Conservation (phyloP, 2,888 invertebrate genomes). For the Euphydryas editha region DNA sequence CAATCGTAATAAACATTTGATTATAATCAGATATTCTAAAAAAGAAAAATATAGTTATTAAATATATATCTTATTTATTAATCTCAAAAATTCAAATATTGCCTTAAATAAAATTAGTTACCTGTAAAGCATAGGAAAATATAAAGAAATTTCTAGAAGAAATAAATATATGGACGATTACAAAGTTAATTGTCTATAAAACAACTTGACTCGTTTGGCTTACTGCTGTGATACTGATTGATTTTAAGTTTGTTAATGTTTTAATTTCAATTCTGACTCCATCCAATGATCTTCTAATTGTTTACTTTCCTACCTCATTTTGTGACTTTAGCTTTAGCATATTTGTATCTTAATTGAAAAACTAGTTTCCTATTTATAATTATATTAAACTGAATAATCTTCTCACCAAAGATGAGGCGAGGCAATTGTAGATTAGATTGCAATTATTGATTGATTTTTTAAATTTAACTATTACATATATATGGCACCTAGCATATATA, state of each 20-base stretch:
- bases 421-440: no score
- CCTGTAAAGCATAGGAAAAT: background rate
- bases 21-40: slow-evolving; percentile 1
- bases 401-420: slow-evolving; percentile 80
- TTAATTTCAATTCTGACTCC: slow-evolving; percentile 48
- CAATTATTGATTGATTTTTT: slow-evolving; percentile 49
- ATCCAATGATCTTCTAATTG: slow-evolving; percentile 62
- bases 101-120: background rate
- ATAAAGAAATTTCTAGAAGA: background rate
- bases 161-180: slow-evolving; percentile 5
- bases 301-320: slow-evolving; percentile 80
- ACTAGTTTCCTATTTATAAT: slow-evolving; percentile 32
- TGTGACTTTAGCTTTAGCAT: slow-evolving; percentile 68
- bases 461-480: slow-evolving; percentile 30
- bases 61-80: background rate
- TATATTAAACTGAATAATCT: slow-evolving; percentile 42
- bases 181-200: background rate
- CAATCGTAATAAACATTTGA: slow-evolving; percentile 8
- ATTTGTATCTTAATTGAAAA: slow-evolving; percentile 56
- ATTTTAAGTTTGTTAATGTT: slow-evolving; percentile 1
- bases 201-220: background rate
- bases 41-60: background rate
- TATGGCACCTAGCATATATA: background rate
- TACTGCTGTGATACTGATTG: slow-evolving; percentile 4
- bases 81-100: background rate